phyloP scores from a whole-genome alignment of 2,888 invertebrate species.

The Meteorus colon region DNA sequence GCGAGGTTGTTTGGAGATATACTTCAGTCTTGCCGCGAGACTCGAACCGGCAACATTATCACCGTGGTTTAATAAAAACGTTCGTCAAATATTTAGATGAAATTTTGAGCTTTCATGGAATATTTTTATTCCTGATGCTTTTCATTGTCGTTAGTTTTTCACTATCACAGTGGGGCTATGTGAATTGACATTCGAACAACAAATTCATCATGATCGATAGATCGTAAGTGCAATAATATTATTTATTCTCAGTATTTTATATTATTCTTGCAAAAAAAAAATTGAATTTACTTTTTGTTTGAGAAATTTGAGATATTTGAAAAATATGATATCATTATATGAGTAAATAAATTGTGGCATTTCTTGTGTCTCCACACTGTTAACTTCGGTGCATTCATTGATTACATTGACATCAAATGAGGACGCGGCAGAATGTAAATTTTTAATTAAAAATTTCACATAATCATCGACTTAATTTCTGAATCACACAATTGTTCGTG shows the following conservation, averaged over 20 bases:
- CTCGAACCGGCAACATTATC: slow-evolving; percentile 56
- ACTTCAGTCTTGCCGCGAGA: slow-evolving; percentile 60
- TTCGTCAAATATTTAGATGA: neutral
- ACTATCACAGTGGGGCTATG: neutral
- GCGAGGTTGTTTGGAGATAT: slow-evolving; percentile 48
- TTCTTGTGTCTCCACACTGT: no score
- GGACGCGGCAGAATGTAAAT: no score
- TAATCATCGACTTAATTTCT: no score
- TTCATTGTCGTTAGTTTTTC: neutral
- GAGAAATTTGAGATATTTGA: no score
- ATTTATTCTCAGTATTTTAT: neutral
- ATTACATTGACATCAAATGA: no score
- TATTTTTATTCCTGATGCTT: neutral
- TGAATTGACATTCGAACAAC: neutral
- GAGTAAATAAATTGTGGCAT: no score
- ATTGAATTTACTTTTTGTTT: no score
- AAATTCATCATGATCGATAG: neutral
- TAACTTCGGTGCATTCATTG: no score
- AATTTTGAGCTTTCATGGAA: neutral
- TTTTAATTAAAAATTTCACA: no score
- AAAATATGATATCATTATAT: no score
- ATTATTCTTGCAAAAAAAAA: neutral
- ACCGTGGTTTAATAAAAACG: slow-evolving; percentile 5
- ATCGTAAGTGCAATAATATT: neutral
- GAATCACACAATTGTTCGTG: no score